phyloP scores from a whole-genome alignment of 2,797 vertebrate genomes.

The Eospalax fontanierii region DNA sequence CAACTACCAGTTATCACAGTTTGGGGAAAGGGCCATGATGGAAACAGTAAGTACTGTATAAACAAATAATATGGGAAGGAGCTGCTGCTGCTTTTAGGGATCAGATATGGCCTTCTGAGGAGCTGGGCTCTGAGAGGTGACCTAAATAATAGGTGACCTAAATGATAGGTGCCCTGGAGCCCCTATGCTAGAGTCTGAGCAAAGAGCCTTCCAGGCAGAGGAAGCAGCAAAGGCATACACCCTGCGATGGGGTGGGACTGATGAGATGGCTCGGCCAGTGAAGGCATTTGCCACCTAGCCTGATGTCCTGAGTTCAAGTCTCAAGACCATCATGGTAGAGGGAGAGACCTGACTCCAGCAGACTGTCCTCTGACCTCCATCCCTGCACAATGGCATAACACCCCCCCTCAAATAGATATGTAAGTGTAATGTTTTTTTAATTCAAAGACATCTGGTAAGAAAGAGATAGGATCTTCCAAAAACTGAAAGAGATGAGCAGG shows the following conservation, averaged over 20 bases:
- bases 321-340: not conserved
- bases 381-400: too few species aligned
- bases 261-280: not conserved
- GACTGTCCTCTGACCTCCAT: not conserved
- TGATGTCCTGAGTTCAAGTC: not conserved
- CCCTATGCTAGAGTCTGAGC: not conserved
- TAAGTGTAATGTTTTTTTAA: not conserved
- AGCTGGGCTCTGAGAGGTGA: conserved; percentile 8
- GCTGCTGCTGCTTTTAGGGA: not conserved
- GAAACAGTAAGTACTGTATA: not conserved
- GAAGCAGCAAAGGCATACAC: not conserved
- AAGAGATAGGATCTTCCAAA: conserved; percentile 52
- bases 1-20: not conserved
- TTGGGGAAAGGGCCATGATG: not conserved
- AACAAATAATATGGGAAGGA: not conserved
- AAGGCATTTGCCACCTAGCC: not conserved
- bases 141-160: conserved; percentile 34
- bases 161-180: conserved; percentile 12
- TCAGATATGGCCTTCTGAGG: not conserved
- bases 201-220: conserved; percentile 23
- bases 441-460: not conserved
- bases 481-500: not conserved
- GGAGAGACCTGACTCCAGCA: not conserved
- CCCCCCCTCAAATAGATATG: not conserved
- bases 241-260: not conserved